These are phyloP conservation scores for Acanthurus lineatus DNA, from an alignment of 2,797 vertebrate species.

Conservation along the genomic window DNA sequence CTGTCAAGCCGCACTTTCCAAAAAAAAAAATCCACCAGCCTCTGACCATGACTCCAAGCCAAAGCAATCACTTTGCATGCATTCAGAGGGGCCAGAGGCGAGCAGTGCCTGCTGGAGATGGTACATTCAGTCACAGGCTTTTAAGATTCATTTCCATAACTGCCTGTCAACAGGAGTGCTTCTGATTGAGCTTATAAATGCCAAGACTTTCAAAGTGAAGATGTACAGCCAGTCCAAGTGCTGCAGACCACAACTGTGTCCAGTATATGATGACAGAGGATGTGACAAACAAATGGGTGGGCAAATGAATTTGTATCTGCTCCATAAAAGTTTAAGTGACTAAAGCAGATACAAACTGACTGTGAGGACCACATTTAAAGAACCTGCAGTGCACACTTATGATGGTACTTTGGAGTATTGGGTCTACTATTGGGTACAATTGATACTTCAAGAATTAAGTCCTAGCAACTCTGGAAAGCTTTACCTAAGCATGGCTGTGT, in stretches of 20 bases:
- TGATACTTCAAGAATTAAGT: neutral
- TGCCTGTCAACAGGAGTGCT: constrained; percentile 48
- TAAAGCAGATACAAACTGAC: neutral
- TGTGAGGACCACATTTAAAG: neutral
- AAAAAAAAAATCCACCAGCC: constrained; percentile 38
- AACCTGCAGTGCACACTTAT: no score
- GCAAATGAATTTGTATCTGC: constrained; percentile 1
- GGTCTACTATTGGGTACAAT: no score
- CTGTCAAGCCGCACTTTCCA: constrained; percentile 41
- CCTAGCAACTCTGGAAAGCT: no score
- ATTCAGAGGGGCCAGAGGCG: constrained; percentile 54
- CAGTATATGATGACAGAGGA: constrained; percentile 18
- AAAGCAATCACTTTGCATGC: constrained; percentile 68
- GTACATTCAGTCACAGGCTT: constrained; percentile 59
- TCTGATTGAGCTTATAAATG: constrained; percentile 56
- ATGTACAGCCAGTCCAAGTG: constrained; percentile 9
- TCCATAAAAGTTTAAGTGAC: constrained; percentile 13
- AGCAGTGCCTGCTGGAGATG: constrained; percentile 39
- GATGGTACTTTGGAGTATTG: no score
- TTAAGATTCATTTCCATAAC: constrained; percentile 71
- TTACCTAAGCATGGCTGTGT: neutral
- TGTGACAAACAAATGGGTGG: constrained; percentile 9
- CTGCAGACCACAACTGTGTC: constrained; percentile 8
- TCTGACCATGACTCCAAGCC: constrained; percentile 59
- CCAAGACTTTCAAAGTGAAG: constrained; percentile 34